Evolutionary conservation across 1,140 invertebrate genomes (phyloP), one percentile per base, ranked within the genome.

Genomic region (Harlomillsia oculata): DNA sequence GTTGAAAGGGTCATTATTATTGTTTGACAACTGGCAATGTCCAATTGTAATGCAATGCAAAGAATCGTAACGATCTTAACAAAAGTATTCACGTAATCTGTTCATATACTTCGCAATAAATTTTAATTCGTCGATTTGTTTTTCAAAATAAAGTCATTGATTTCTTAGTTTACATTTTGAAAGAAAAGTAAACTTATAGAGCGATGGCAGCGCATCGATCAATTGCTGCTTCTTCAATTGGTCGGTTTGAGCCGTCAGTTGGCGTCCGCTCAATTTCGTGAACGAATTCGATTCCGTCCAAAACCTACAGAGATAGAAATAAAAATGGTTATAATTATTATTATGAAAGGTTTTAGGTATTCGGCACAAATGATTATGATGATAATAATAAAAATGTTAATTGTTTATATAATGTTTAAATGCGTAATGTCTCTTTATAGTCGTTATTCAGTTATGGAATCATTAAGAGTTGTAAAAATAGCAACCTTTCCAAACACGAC

Each of bases 401-500:
- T 5, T n/a, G 34, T 50, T 16, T 11, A 34, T 50, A 13, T 9
- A 46, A 23, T 46, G 8, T 9, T 29, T 26, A 36, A 36, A 11
- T 20, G 20, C 9, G 8, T 9, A 43, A 13, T 13, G 20, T 9
- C 40, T 13, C 18, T 9, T 9, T 20, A 13, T 13, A 43, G 9
- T 11, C 20, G 11, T 43, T n/a, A n/a, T n/a, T n/a, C n/a, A n/a
- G n/a, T n/a, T n/a, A n/a, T n/a, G n/a, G n/a, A n/a, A n/a, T n/a
- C 8, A 43, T 43, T 9, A 43, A 16, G 6, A 29, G 13, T 46
- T 46, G 20, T 14, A 9, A 23, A 46, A 46, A 36, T 20, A 6
- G 8, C 14, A 75, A 92, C 86, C 75, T 90, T 96, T 66, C 94
- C 95, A 74, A 98, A 94, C 5, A 96, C 84, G 5, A 89, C 88